Percentiles rank a stretch among this genome's conserved stretches.
These are phyloP conservation scores for Rhinogobius similis DNA, from an alignment of 2,113 vertebrate species.

Conservation along the genomic window DNA sequence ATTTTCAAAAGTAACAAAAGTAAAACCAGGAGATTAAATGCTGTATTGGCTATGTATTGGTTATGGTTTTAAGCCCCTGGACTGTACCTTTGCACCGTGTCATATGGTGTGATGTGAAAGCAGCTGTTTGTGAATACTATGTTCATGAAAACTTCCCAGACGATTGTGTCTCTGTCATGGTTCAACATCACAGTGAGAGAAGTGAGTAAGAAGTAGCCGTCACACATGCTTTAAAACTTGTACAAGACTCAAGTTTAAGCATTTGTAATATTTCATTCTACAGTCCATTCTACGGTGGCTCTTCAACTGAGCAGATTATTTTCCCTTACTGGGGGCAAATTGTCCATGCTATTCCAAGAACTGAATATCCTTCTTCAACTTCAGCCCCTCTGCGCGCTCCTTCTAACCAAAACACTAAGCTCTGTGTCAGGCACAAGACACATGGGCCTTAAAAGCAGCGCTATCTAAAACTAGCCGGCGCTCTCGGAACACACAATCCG, in stretches of 20 bases:
- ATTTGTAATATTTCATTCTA: background rate
- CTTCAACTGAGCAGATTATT: background rate
- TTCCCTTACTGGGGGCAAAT: background rate
- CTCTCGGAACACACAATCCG: conserved; percentile 5
- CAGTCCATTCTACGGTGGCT: background rate
- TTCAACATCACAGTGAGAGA: background rate
- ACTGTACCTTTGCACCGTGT: no score
- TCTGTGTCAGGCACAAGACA: background rate
- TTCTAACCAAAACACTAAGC: background rate
- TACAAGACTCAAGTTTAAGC: background rate
- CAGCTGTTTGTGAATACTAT: no score
- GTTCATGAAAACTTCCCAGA: no score
- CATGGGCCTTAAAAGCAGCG: background rate
- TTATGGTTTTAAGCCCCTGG: no score
- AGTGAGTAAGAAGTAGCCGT: background rate
- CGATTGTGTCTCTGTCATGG: background rate
- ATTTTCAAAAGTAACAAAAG: no score
- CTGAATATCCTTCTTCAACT: background rate
- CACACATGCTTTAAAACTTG: background rate
- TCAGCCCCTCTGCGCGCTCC: background rate
- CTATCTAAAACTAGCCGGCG: background rate
- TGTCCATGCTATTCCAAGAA: background rate
- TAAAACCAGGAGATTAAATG: no score
- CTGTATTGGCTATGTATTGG: no score
- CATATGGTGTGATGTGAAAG: no score